phyloP scores from a whole-genome alignment of 2,113 vertebrate species.

The Cercocebus atys region DNA sequence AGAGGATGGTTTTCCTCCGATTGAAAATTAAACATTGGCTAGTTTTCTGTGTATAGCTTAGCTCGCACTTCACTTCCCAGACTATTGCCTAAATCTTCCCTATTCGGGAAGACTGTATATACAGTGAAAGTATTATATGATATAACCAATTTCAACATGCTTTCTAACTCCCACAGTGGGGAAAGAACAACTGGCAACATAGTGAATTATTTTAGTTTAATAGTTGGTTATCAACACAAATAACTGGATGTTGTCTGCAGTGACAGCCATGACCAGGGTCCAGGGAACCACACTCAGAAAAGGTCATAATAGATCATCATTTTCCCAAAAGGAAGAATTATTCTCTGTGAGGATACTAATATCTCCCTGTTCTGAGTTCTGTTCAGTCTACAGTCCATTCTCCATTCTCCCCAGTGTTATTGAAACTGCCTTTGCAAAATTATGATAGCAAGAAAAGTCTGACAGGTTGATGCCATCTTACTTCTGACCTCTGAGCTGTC shows the following conservation, averaged over 20 bases:
- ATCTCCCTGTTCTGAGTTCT: background rate
- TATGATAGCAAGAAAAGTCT: too few species aligned
- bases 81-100: background rate
- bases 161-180: background rate
- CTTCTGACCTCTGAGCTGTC: too few species aligned
- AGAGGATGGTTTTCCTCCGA: background rate
- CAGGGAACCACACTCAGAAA: background rate
- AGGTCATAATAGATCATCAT: background rate
- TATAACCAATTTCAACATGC: constrained; percentile 20
- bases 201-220: constrained; percentile 45
- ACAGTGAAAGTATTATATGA: background rate
- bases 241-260: background rate
- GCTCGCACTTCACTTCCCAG: background rate
- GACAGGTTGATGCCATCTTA: too few species aligned
- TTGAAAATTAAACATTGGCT: constrained; percentile 52
- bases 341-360: background rate
- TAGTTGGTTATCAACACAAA: constrained; percentile 23
- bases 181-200: background rate
- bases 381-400: background rate
- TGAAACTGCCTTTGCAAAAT: too few species aligned
- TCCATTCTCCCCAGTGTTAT: background rate
- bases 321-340: background rate
- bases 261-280: background rate
- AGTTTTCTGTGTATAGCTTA: background rate
- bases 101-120: background rate